Base-by-base conservation (phyloP, 2,113 vertebrate genomes). In the Oncorhynchus keta region DNA sequence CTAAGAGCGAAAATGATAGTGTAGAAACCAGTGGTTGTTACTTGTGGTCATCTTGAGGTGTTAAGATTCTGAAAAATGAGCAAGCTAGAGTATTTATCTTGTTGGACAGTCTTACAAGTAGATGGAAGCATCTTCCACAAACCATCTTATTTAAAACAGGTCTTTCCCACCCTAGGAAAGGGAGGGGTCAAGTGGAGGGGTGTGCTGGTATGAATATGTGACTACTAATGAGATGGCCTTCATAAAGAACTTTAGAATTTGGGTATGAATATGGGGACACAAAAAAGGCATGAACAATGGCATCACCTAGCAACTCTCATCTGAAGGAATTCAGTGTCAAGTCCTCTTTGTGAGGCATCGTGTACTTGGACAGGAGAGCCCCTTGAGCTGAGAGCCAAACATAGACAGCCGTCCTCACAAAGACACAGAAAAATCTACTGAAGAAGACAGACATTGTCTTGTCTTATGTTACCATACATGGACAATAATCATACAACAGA, bases 271-370 rank as follows among this genome's bases (percentile, higher is more conserved):
- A 92, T 94, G 91, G 81, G 80, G 84, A 89, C 75, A 79, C 86
- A 90, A 92, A 84, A 86, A 84, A 87, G 64, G 79, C 76, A 70
- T 77, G 76, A 85, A 94, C 91, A 94, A 94, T 86, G 79, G 90
- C 78, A 85, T 93, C 83, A 78, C 93, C 90, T 88, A 90, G 93
- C 93, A 94, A 94, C 93, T 81, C 77, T 83, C 81, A 86, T 88
- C 81, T 83, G 83, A 32, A 90, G 92, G 92, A 94, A 94, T 94
- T 89, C 87, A 88, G 87, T 93, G 92, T 93, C 92, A 93, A 93
- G 91, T 88, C 87, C 83, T 84, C 57, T 86, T 89, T 88, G 88
- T 90, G 83, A 79, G 79, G 86, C 85, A 28, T 70, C 26, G 72
- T 88, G 86, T 84, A 91, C 92, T 92, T 87, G 83, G 87, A 82